A percentile compares a stretch with the other conserved stretches of the same genome.
Evolutionary conservation across 2,797 vertebrate species (phyloP).

Genomic region (Gastrophryne carolinensis): DNA sequence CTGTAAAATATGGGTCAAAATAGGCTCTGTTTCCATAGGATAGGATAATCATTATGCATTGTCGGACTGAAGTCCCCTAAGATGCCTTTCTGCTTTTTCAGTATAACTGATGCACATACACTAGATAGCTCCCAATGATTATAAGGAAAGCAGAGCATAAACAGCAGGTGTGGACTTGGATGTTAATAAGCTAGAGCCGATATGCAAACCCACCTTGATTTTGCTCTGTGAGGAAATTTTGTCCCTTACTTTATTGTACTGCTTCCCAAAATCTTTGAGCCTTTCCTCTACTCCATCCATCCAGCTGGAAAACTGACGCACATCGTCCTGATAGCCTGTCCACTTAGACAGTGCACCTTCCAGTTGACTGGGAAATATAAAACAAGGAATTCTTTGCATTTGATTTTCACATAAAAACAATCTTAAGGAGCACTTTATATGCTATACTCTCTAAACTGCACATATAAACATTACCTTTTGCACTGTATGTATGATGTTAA

Average conservation of each 20-base stretch:
- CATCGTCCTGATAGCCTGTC: slow-evolving; percentile 96
- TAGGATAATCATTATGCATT: too few relatives aligned
- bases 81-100: too few relatives aligned
- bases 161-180: too few relatives aligned
- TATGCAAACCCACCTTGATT: slow-evolving; percentile 81
- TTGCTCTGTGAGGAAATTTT: slow-evolving; percentile 87
- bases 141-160: too few relatives aligned
- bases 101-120: too few relatives aligned
- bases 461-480: slow-evolving; percentile 78
- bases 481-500: slow-evolving; percentile 88
- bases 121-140: too few relatives aligned
- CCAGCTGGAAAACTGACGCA: slow-evolving; percentile 89
- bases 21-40: too few relatives aligned
- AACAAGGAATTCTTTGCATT: neutral
- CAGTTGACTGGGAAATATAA: slow-evolving; percentile 76
- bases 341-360: slow-evolving; percentile 93
- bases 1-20: too few relatives aligned
- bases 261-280: slow-evolving; percentile 79
- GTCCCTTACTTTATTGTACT: slow-evolving; percentile 86
- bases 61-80: too few relatives aligned
- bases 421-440: neutral
- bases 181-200: too few relatives aligned
- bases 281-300: slow-evolving; percentile 87
- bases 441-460: slow-evolving; percentile 1
- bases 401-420: neutral